Base-by-base conservation (phyloP, 2,113 vertebrate species). In the Lampris megalopsis region DNA sequence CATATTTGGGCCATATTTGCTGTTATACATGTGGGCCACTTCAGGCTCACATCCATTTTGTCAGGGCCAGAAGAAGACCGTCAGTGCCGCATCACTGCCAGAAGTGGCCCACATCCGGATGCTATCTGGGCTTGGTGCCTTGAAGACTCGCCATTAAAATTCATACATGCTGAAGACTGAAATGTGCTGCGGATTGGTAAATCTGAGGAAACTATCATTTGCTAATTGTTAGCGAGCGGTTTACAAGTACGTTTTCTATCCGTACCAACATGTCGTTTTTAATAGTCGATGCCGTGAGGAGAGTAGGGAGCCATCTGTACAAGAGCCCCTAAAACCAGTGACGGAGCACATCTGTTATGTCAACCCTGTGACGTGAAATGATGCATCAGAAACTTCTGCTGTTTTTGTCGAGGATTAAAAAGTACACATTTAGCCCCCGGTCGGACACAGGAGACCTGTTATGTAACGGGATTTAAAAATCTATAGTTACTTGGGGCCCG, bases 391-490 rank as follows among this genome's bases (percentile, higher is more conserved):
- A 76, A 69, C 74, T 58, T 59, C 64, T 77, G 57, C 86, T 85
- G 82, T 74, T 85, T 90, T 83, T 79, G 71, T 85, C 79, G 81
- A 65, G 68, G 88, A 81, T 88, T 91, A 73, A 86, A 83, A 90
- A 85, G 88, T 74, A 71, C 82, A 86, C 49, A 62, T 69, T 79
- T 84, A 87, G 78, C 90, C 85, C 1, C 24, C 47, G 73, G 84
- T 73, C 72, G 77, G 73, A 85, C 68, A 73, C 76, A 60, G 64
- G 65, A 77, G 53, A 84, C 62, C 69, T 76, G 70, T 92, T 86
- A 83, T 74, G 66, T 92, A 91, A 92, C 82, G 71, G 80, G 87
- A 91, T 92, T 91, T 81, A 49, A 81, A 24, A 83, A 87, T 67
- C 71, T 63, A 87, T 79, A 84, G 72, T 87, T 74, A 81, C 77